Conservation (phyloP, 2,113 vertebrate genomes). For the Hymenochirus boettgeri region DNA sequence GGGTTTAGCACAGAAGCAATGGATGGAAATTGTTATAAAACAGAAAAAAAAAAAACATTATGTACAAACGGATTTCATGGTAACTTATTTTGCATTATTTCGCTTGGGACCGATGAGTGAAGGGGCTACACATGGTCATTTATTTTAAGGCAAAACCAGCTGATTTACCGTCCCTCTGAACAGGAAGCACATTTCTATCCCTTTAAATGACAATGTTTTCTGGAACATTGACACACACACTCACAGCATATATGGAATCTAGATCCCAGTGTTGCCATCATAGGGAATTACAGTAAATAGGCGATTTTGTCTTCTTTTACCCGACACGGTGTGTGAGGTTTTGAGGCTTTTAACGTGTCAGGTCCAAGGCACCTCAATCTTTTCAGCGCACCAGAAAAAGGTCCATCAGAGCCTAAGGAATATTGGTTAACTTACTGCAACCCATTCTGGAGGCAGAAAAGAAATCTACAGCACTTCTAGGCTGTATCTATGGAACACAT, state of each 20-base stretch:
- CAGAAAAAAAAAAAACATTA: slow-evolving; percentile 9
- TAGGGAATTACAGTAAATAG: slow-evolving; percentile 11
- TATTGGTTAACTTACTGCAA: not conserved
- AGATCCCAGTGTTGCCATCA: too few relatives aligned
- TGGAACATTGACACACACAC: not conserved
- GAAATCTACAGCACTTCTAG: not conserved
- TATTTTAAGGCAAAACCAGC: slow-evolving; percentile 17
- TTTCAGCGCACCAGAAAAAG: slow-evolving; percentile 15
- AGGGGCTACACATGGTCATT: slow-evolving; percentile 15
- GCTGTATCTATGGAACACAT: not conserved
- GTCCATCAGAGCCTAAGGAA: slow-evolving; percentile 4
- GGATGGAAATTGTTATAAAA: slow-evolving; percentile 25
- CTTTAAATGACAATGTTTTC: not conserved
- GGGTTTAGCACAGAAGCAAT: slow-evolving; percentile 35
- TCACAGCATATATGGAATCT: not conserved
- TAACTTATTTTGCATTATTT: slow-evolving; percentile 24
- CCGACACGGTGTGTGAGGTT: slow-evolving; percentile 28
- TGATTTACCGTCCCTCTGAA: slow-evolving; percentile 3
- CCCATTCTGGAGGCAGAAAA: slow-evolving; percentile 2
- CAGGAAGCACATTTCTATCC: not conserved
- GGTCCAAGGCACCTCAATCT: slow-evolving; percentile 38
- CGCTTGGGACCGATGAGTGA: slow-evolving; percentile 1
- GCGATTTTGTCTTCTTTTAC: slow-evolving; percentile 24
- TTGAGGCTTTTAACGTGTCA: slow-evolving; percentile 42
- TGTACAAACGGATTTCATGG: slow-evolving; percentile 25